These are phyloP conservation scores for Propithecus deckenii DNA, from an alignment of 2,797 vertebrate species.

Conservation along the genomic window DNA sequence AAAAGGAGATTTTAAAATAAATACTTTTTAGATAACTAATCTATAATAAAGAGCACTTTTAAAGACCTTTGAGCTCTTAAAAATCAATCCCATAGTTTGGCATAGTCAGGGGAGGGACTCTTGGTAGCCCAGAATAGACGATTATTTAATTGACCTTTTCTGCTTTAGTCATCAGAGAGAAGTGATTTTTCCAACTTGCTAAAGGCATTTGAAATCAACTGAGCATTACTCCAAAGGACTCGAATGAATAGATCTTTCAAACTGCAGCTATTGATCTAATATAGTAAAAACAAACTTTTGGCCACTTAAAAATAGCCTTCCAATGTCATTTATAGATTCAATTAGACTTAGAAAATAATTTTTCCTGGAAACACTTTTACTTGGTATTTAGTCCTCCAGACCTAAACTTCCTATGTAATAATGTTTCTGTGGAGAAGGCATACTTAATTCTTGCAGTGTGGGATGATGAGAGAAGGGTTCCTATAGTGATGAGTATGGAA, in stretches of 20 bases:
- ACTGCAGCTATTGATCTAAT: neutral
- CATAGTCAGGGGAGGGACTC: neutral
- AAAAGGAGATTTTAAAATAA: neutral
- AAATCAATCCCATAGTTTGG: neutral
- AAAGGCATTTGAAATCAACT: slow-evolving; percentile 1
- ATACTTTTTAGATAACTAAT: neutral
- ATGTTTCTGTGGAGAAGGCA: neutral
- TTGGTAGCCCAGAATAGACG: neutral
- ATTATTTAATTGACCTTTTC: slow-evolving; percentile 43
- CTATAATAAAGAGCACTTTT: neutral
- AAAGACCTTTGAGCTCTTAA: neutral
- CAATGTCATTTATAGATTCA: slow-evolving; percentile 29
- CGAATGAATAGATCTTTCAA: slow-evolving; percentile 28
- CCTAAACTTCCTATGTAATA: neutral
- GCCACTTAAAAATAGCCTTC: neutral
- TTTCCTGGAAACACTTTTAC: slow-evolving; percentile 33
- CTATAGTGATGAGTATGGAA: neutral
- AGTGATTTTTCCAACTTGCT: slow-evolving; percentile 29
- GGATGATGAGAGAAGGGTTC: neutral
- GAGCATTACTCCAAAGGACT: neutral
- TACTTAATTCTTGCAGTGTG: neutral
- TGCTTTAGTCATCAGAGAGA: neutral
- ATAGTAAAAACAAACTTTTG: neutral
- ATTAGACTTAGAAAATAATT: neutral
- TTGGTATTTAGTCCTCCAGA: neutral